Base-by-base conservation (phyloP, 2,113 vertebrate species). In the Calonectris borealis region DNA sequence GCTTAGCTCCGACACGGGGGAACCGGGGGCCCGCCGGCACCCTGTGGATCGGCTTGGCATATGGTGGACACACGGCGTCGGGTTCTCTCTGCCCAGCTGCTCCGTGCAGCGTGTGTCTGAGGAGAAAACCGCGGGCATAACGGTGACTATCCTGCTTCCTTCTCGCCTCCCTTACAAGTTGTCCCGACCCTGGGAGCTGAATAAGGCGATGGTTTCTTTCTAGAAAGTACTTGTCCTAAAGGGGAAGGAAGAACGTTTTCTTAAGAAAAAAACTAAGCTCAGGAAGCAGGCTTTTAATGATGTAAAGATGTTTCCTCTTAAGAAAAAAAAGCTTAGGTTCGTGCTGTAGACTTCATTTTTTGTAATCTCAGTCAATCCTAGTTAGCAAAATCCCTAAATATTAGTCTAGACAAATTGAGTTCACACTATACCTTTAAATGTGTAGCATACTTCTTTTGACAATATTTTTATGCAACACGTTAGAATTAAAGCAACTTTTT, bases 151-250 rank as follows among this genome's bases (percentile, higher is more conserved):
- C 51, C 58, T 5, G 32, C 32, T 36, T 4, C 52, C 17, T 29
- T 2, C 19, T 62, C 20, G 13, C 18, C 42, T 27, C 29, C 34
- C 34, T 11, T 7, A 7, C 16, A 12, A 17, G 22, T 6, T 38
- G 42, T 19, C 7, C 16, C 6, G 8, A 15, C 27, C 18, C 15
- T 6, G 6, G 1, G 6, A 8, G 27, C 2, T 4, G 10, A 15
- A 0, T 4, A 4, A 11, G 9, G 2, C 0, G 1, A 5, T 3
- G 21, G 4, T 2, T 49, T n/a, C 7, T 29, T 26, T 14, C 16
- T 7, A 6, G 15, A 40, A 51, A 24, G 3, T 31, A 0, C 9
- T 32, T 25, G n/a, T 31, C 15, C 36, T 58, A 31, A 40, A 31
- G 8, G 19, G 6, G 6, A 22, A 20, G n/a, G 46, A 55, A 10